A percentile compares a stretch with the other conserved stretches of the same genome.
Evolutionary conservation across 2,113 vertebrate species (phyloP).

Genomic region (Tachycineta bicolor): DNA sequence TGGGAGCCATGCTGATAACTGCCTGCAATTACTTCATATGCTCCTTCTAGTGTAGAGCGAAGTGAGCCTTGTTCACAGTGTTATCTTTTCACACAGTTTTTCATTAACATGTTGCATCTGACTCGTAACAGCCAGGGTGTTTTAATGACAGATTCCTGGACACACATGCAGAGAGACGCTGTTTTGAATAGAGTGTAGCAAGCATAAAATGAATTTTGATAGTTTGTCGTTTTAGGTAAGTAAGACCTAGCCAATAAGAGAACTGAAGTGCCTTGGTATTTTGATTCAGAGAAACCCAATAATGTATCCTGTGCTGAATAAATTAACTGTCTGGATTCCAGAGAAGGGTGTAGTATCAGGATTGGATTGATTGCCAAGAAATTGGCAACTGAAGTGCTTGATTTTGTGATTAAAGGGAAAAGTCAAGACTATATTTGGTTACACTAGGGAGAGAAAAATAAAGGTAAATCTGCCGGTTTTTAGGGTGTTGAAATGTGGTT

Average conservation of each 20-base stretch:
- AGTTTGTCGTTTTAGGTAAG: background rate
- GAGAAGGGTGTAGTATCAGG: background rate
- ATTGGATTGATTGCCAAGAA: background rate
- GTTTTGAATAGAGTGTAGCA: background rate
- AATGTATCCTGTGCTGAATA: background rate
- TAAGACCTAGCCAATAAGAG: background rate
- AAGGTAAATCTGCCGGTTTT: background rate
- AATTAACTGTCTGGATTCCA: background rate
- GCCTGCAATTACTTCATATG: background rate
- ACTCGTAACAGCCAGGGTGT: background rate
- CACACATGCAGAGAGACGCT: background rate
- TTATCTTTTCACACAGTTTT: background rate
- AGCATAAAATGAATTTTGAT: background rate
- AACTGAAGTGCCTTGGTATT: background rate
- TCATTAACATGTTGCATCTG: background rate
- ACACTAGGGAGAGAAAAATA: background rate
- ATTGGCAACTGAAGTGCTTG: background rate
- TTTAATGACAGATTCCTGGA: background rate
- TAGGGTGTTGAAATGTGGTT: background rate
- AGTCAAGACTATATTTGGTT: background rate
- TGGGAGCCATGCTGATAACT: background rate
- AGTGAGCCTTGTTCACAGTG: background rate
- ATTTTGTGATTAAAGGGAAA: background rate
- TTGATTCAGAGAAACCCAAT: background rate
- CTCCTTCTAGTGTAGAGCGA: background rate